Base-by-base conservation (phyloP, 1,140 invertebrate genomes). In the Drosophila melanica region DNA sequence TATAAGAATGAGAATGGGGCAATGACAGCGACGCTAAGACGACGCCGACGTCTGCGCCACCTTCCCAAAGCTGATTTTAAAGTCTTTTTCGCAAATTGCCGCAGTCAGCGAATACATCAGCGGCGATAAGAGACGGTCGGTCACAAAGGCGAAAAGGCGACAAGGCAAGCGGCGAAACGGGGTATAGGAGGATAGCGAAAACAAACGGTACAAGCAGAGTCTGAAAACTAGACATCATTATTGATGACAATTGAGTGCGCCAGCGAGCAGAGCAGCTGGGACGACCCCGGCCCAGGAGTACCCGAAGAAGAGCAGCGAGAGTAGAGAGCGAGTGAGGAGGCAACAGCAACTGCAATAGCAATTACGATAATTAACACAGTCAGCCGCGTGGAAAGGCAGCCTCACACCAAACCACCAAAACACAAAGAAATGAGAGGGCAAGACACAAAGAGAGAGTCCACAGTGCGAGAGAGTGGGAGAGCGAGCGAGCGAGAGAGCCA, bases 191-290 rank as follows among this genome's bases (percentile, higher is more conserved):
- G 50, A 41, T 11, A 47, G 18, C 37, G 27, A 60, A 33, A 77
- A 60, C 44, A 62, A 84, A 81, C 77, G 77, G 76, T 77, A 79
- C 47, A 64, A 64, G 66, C 57, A 65, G 48, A 60, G 68, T 12
- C 63, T 60, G 64, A 79, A 77, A 91, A 91, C 90, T 82, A 91
- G 90, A 91, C 90, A 91, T 91, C 85, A 91, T 91, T 91, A 91
- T 91, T 90, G 86, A 91, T 91, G 90, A 91, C 90, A 91, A 91
- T 91, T 91, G 90, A 91, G 75, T 91, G 90, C 81, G 90, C 78
- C 71, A 87, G 73, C 64, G 74, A 85, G 72, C 75, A 81, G 81
- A 85, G 72, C 75, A 81, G 82, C 75, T 78, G 67, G 62, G 33
- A 9, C 33, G 33, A 35, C 7, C 30, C 33, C 7, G 33, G 33